Evolutionary conservation across 2,113 vertebrate species (phyloP), one percentile per base, ranked within the genome.

Genomic region (Poecilia latipinna): DNA sequence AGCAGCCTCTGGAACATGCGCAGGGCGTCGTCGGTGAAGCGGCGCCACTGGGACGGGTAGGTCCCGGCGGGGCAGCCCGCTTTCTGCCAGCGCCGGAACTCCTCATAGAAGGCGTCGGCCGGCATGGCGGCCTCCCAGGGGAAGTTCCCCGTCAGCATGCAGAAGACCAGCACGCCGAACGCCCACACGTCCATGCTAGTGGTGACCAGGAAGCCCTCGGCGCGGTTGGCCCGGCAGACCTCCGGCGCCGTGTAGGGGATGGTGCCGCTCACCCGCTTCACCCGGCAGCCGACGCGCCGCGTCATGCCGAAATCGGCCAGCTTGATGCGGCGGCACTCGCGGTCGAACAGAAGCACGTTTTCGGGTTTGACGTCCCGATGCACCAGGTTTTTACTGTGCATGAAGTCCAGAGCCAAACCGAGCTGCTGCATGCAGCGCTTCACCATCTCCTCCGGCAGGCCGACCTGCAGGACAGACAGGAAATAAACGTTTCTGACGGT

Each of bases 291-390:
- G 78, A 96, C 96, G 17, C 97, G 96, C 48, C 98, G 95, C 1
- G 98, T 99, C 98, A 99, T 99, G 86, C 98, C 98, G 1, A 99
- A 98, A 90, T 99, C 98, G 0, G 97, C 97, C 90, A 99, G 94
- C 82, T 99, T 99, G 82, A 99, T 95, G 17, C 97, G 96, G 57
- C 97, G 96, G 85, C 98, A 99, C 92, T 99, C 98, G 0, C 96
- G 96, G 93, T 99, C 98, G 26, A 99, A 99, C 29, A 99, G 94
- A 75, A 99, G 96, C 78, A 99, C 97, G 11, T 99, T 99, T 89
- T 99, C 98, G 0, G 98, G 98, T 82, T 99, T 99, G 88, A 99
- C 97, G 78, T 99, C 98, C n/a, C 98, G 95, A 88, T 99, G 98
- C 73, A 99, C 98, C 84, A 99, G 93, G 89, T 94, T 97, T 90